Conservation (phyloP, 37 sponge, comb jelly and placozoan species). For the Oscarella lobularis region DNA sequence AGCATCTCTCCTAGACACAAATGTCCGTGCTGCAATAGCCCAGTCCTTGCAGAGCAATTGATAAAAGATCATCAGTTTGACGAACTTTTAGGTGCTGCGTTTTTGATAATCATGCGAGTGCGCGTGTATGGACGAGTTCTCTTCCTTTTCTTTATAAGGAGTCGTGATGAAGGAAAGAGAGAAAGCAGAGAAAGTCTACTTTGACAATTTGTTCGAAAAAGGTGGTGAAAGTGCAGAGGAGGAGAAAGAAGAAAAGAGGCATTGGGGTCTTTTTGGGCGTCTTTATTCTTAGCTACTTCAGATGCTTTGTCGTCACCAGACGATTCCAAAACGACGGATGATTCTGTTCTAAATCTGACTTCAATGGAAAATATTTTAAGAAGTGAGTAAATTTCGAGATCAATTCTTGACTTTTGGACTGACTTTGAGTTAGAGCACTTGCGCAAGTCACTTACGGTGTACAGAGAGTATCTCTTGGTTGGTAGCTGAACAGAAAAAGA, state of each 20-base stretch:
- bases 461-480: not conserved
- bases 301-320: too few species aligned
- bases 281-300: too few species aligned
- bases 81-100: conserved; percentile 23
- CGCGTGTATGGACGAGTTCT: not conserved
- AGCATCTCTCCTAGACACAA: conserved; percentile 39
- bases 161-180: not conserved
- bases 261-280: too few species aligned
- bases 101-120: not conserved
- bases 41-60: conserved; percentile 8
- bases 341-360: too few species aligned
- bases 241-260: too few species aligned
- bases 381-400: too few species aligned
- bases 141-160: not conserved
- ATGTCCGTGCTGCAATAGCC: conserved; percentile 34
- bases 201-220: conserved; percentile 7
- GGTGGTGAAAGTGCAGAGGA: too few species aligned
- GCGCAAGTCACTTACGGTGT: not conserved
- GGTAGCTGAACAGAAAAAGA: too few species aligned
- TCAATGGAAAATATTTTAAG: too few species aligned
- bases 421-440: not conserved
- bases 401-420: too few species aligned
- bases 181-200: conserved; percentile 2
- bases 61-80: conserved; percentile 41
- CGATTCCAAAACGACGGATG: too few species aligned